These are phyloP conservation scores for Cyaniris semiargus DNA, from an alignment of 2,888 invertebrate genomes.

Conservation along the genomic window DNA sequence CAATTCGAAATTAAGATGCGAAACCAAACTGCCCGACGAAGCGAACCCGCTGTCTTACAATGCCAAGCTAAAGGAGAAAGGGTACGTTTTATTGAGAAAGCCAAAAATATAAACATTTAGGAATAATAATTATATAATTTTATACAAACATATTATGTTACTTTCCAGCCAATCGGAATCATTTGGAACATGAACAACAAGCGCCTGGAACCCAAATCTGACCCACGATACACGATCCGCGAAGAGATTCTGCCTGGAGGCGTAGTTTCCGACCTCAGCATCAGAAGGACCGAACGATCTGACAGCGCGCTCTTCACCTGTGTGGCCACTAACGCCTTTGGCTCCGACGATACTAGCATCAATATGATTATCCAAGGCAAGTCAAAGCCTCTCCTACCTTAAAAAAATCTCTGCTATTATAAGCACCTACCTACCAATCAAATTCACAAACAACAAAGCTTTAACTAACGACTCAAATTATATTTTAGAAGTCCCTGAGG, in stretches of 20 bases:
- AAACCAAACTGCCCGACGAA: slow-evolving; percentile 94
- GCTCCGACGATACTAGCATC: slow-evolving; percentile 96
- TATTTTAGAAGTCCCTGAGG: slow-evolving; percentile 89
- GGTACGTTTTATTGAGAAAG: slow-evolving; percentile 48
- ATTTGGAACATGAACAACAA: slow-evolving; percentile 97
- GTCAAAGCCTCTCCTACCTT: neutral
- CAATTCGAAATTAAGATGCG: slow-evolving; percentile 95
- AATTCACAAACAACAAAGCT: neutral
- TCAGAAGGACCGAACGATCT: slow-evolving; percentile 92
- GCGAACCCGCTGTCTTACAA: slow-evolving; percentile 93
- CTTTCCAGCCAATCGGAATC: slow-evolving; percentile 89
- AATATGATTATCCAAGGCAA: slow-evolving; percentile 95
- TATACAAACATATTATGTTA: too few relatives aligned
- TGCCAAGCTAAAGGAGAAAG: slow-evolving; percentile 97
- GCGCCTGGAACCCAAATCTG: slow-evolving; percentile 92
- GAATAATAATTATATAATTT: too few relatives aligned
- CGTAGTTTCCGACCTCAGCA: slow-evolving; percentile 92
- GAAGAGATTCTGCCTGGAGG: slow-evolving; percentile 94
- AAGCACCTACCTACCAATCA: neutral
- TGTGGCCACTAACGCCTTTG: slow-evolving; percentile 95
- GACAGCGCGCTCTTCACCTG: slow-evolving; percentile 95
- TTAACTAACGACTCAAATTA: neutral
- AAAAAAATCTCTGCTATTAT: too few relatives aligned
- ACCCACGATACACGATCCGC: slow-evolving; percentile 91
- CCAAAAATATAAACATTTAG: too few relatives aligned